A percentile compares a stretch with the other conserved stretches of the same genome.
Conservation (phyloP, 1,140 invertebrate species). For the Drosophila tani region DNA sequence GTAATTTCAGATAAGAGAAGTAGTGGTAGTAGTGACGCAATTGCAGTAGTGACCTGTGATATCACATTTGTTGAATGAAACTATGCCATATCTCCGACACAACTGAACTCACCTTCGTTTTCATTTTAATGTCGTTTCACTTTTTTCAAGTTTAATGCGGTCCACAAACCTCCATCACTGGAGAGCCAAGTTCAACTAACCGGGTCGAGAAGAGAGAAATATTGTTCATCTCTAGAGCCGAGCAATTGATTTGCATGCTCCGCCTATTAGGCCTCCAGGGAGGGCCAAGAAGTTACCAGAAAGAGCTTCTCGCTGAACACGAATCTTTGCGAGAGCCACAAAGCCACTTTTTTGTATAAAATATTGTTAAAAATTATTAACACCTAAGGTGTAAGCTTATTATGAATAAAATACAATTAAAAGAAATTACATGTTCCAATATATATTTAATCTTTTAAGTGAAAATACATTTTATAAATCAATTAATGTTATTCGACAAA, state of each 20-base stretch:
- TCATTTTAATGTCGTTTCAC: neutral
- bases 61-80: conserved; percentile 6
- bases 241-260: conserved; percentile 65
- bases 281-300: neutral
- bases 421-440: neutral
- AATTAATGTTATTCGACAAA: too few relatives aligned
- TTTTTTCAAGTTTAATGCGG: conserved; percentile 28
- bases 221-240: neutral
- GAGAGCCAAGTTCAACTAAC: conserved; percentile 52
- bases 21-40: conserved; percentile 35
- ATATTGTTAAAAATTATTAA: too few relatives aligned
- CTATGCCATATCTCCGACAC: neutral
- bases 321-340: neutral
- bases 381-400: too few relatives aligned
- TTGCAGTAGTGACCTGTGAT: conserved; percentile 38
- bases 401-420: neutral
- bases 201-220: conserved; percentile 10
- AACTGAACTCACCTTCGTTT: conserved; percentile 46
- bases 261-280: conserved; percentile 3
- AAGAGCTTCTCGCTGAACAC: neutral
- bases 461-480: neutral
- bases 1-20: conserved; percentile 31
- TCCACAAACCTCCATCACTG: conserved; percentile 15
- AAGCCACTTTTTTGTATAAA: too few relatives aligned
- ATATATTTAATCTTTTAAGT: neutral